Base-by-base conservation (phyloP, 92 coral and sea anemone species). In the Epizoanthus rinbou region DNA sequence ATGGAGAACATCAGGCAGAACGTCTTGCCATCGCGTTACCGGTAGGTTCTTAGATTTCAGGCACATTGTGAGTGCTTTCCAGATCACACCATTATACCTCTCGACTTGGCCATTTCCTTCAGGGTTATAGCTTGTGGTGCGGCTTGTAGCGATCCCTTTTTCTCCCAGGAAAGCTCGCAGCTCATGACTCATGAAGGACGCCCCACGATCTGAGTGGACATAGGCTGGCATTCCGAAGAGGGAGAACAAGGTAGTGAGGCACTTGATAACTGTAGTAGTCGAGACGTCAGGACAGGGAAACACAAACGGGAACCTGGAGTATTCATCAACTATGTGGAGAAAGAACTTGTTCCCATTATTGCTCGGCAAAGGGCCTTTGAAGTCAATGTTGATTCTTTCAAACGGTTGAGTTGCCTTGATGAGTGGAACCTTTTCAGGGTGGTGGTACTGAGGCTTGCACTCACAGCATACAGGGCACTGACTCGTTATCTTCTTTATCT, bases 21-120 rank as follows among this genome's bases (percentile, higher is more conserved):
- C 92, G 28, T 64, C 87, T 50, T 89, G 90, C 92, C 90, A 91
- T 19, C 76, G 59, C 80, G 65, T 80, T 35, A 66, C 70, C 9
- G 75, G 87, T 2, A 91, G 89, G 73, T 86, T 89, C 76, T 83
- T 91, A 23, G 92, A 91, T 60, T 85, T 88, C 3, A 88, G 82
- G 70, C 82, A 75, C 74, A 62, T 83, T 0, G 83, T 80, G 64
- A 91, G 6, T 33, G 86, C 91, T 65, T 85, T 85, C 90, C 90
- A 85, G 22, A 85, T 35, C 17, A 56, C 74, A 10, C 91, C 92
- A 72, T 88, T 91, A 41, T 80, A 91, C 50, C 86, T 82, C 74
- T 88, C 91, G 13, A 80, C 90, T 52, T 86, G 95, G 3, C 92
- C 87, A 67, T 90, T 90, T 41, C 87, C 87, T 78, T 65, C 86